These are phyloP conservation scores for Sinonovacula constricta DNA, from an alignment of 1,140 invertebrate genomes.

Conservation along the genomic window DNA sequence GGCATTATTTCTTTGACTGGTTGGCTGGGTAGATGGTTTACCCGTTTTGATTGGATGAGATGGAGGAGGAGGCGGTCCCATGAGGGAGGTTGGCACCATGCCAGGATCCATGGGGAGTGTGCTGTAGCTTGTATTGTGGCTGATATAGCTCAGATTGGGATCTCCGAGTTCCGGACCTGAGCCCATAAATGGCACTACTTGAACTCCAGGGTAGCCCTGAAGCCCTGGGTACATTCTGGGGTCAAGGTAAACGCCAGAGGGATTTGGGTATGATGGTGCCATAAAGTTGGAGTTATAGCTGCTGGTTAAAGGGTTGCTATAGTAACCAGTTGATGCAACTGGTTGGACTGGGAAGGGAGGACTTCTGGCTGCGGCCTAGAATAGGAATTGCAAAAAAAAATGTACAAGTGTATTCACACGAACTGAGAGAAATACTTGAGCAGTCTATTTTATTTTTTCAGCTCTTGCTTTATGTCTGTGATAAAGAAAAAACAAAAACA, in stretches of 20 bases:
- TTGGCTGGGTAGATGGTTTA: neutral
- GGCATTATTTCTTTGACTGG: slow-evolving; percentile 25
- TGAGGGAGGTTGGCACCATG: slow-evolving; percentile 4
- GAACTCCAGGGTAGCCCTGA: neutral
- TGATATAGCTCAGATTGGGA: slow-evolving; percentile 45
- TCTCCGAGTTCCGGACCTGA: too few species aligned
- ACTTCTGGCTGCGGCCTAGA: slow-evolving; percentile 32
- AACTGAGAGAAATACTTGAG: too few species aligned
- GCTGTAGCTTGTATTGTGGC: slow-evolving; percentile 50
- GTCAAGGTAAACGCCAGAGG: neutral
- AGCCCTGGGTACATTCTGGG: slow-evolving; percentile 12
- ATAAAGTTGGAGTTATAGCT: slow-evolving; percentile 16
- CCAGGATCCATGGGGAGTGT: slow-evolving; percentile 42
- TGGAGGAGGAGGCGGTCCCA: neutral
- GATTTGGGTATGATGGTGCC: slow-evolving; percentile 16
- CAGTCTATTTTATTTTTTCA: too few species aligned
- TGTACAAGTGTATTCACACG: too few species aligned
- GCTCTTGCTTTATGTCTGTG: too few species aligned
- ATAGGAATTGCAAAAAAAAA: too few species aligned
- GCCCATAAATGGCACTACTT: too few species aligned
- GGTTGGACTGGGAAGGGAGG: slow-evolving; percentile 33
- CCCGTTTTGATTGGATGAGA: neutral
- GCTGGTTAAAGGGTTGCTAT: slow-evolving; percentile 15
- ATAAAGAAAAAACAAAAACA: too few species aligned
- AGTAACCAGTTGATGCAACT: slow-evolving; percentile 1